Evolutionary conservation across 2,113 vertebrate species (phyloP).

Genomic region (Ptilorrhoa leucosticta): DNA sequence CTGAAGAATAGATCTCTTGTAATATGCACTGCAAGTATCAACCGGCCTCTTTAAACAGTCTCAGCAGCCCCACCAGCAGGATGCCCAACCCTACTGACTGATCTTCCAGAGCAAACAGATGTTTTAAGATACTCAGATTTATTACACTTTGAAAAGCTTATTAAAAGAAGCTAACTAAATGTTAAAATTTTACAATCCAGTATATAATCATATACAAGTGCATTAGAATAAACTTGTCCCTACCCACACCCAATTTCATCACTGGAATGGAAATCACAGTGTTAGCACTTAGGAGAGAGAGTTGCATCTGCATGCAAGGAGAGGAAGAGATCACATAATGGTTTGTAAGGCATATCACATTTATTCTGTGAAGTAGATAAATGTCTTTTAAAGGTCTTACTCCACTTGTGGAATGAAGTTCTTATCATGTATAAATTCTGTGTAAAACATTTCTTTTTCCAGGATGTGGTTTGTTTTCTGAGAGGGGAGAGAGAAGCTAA

Average conservation of each 20-base stretch:
- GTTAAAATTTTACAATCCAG: constrained; percentile 49
- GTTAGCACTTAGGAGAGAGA: constrained; percentile 49
- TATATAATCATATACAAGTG: constrained; percentile 56
- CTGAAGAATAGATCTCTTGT: background rate
- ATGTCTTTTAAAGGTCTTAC: constrained; percentile 78
- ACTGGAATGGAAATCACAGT: constrained; percentile 60
- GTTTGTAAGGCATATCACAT: constrained; percentile 74
- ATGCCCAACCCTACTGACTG: background rate
- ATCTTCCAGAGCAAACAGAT: constrained; percentile 34
- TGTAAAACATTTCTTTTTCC: constrained; percentile 48
- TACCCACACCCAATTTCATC: constrained; percentile 45
- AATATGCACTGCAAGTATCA: background rate
- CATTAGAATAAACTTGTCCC: constrained; percentile 58
- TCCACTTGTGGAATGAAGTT: constrained; percentile 79
- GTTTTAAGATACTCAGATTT: constrained; percentile 49
- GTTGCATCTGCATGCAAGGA: constrained; percentile 58
- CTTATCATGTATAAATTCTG: constrained; percentile 70
- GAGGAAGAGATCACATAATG: constrained; percentile 65
- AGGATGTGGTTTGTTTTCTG: constrained; percentile 63
- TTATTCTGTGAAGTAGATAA: constrained; percentile 73
- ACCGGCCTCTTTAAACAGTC: background rate
- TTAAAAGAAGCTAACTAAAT: constrained; percentile 61
- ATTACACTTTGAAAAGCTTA: constrained; percentile 49
- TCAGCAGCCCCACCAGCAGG: constrained; percentile 13
- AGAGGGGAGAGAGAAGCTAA: constrained; percentile 43